phyloP scores from a whole-genome alignment of 2,797 vertebrate species.

The Pelochelys cantorii region DNA sequence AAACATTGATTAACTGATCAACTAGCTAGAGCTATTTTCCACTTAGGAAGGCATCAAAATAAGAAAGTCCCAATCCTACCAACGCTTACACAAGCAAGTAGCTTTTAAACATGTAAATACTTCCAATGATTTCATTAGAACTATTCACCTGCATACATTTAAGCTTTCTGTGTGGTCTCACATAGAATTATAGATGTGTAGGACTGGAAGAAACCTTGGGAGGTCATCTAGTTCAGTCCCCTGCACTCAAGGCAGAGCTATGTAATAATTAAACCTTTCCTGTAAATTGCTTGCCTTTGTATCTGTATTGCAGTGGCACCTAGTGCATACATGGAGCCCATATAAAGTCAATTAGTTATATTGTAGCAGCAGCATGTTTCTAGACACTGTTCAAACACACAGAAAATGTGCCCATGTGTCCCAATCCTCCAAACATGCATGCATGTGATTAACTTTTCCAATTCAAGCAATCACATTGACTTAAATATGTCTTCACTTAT shows the following conservation, averaged over 20 bases:
- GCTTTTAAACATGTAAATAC: conserved; percentile 27
- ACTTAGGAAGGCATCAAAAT: conserved; percentile 47
- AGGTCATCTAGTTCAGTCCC: background rate
- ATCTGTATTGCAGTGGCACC: background rate
- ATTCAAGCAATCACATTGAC: background rate
- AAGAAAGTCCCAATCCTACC: conserved; percentile 36
- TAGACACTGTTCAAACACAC: conserved; percentile 52
- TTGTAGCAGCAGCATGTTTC: conserved; percentile 22
- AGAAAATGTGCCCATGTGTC: background rate
- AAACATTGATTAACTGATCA: conserved; percentile 39
- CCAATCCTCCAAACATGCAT: conserved; percentile 49
- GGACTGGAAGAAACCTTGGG: background rate
- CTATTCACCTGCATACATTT: conserved; percentile 42
- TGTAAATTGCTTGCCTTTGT: background rate
- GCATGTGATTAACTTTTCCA: conserved; percentile 59
- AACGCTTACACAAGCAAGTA: conserved; percentile 60
- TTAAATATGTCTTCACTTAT: background rate
- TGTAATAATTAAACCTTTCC: background rate
- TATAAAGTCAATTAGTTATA: conserved; percentile 72
- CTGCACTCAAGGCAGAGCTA: background rate
- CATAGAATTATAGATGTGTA: background rate
- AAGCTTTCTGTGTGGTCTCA: background rate
- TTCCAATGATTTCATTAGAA: conserved; percentile 17
- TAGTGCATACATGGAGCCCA: conserved; percentile 35
- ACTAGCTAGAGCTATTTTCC: conserved; percentile 4